phyloP scores from a whole-genome alignment of 2,113 vertebrate species.

The Perccottus glenii region DNA sequence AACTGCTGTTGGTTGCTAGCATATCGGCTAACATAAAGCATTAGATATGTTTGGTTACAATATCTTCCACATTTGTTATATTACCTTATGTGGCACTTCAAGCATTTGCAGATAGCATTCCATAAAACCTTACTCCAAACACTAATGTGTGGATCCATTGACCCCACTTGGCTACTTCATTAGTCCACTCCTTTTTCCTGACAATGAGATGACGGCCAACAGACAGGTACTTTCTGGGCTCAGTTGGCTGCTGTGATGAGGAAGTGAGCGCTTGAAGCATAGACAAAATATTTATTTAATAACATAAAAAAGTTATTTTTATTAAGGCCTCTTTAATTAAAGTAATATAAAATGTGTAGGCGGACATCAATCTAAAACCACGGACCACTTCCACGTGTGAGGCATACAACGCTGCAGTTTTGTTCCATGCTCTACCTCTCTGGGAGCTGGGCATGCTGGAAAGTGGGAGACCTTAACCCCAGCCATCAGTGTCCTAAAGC shows the following conservation, averaged over 20 bases:
- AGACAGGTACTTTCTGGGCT: conserved; percentile 31
- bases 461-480: conserved; percentile 5
- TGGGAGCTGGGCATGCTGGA: neutral
- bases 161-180: neutral
- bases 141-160: neutral
- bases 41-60: no score
- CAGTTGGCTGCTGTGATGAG: conserved; percentile 8
- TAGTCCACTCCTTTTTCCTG: neutral
- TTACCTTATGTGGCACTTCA: no score
- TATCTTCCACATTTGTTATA: no score
- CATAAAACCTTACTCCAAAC: no score
- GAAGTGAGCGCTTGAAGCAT: conserved; percentile 31
- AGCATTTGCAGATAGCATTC: no score
- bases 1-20: no score
- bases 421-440: conserved; percentile 35
- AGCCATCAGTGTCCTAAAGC: conserved; percentile 38
- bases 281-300: conserved; percentile 25
- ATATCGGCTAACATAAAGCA: no score
- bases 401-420: conserved; percentile 29
- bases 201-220: neutral
- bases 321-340: conserved; percentile 77
- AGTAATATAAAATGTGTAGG: conserved; percentile 50
- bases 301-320: neutral
- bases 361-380: conserved; percentile 44
- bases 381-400: neutral